Conservation (phyloP, 2,797 vertebrate genomes). For the Amblyopsis hoosieri region DNA sequence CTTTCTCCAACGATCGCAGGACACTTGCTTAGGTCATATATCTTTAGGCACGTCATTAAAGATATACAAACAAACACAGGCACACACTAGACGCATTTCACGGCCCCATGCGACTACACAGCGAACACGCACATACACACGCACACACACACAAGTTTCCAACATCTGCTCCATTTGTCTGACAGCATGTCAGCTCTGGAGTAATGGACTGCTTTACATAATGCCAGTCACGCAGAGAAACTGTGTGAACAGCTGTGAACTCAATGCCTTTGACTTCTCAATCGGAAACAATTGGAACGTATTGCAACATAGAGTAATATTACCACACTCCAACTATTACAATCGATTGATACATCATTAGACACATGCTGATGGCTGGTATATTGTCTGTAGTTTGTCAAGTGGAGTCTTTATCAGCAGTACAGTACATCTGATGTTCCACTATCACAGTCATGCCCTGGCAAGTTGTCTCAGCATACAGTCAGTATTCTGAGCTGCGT, state of each 20-base stretch:
- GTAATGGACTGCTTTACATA: slow-evolving; percentile 44
- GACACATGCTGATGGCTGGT: too few relatives aligned
- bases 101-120: not conserved
- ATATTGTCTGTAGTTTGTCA: too few relatives aligned
- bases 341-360: too few relatives aligned
- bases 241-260: slow-evolving; percentile 60
- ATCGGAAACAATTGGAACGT: slow-evolving; percentile 12
- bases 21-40: slow-evolving; percentile 29
- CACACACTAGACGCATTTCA: not conserved
- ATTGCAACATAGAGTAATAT: slow-evolving; percentile 8
- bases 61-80: slow-evolving; percentile 29
- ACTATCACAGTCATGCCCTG: too few relatives aligned
- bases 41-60: slow-evolving; percentile 20
- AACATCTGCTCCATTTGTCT: slow-evolving; percentile 54
- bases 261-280: slow-evolving; percentile 56
- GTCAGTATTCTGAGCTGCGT: not conserved
- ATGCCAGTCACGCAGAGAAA: slow-evolving; percentile 33
- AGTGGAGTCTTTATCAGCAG: too few relatives aligned
- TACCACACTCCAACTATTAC: too few relatives aligned
- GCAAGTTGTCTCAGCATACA: not conserved
- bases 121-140: slow-evolving; percentile 11
- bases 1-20: slow-evolving; percentile 31
- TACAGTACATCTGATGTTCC: too few relatives aligned
- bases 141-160: slow-evolving; percentile 17
- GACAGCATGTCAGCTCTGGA: slow-evolving; percentile 49